Evolutionary conservation across 1,140 invertebrate genomes (phyloP), one percentile per base, ranked within the genome.

Genomic region (Colletes gigas): DNA sequence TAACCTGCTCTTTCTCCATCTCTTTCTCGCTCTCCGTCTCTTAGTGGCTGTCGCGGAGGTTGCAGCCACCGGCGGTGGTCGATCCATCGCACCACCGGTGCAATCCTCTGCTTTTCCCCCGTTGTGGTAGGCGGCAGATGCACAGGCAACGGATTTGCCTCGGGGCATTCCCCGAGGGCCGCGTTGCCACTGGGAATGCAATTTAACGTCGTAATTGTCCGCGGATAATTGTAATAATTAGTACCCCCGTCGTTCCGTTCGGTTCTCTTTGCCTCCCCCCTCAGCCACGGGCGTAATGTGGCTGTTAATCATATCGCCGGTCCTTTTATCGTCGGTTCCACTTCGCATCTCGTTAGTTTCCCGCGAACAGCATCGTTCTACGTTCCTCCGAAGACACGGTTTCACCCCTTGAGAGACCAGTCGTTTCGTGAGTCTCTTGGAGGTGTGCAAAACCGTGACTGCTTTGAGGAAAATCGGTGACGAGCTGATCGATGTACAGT

Each of bases 141-240:
- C 71, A 75, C 59, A 60, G 76, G 73, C 81, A 69, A 82, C 66
- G 63, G 69, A 83, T 76, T 78, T 74, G 73, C 55, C 80, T 50
- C 80, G 69, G 63, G 69, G 63, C 65, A 70, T 76, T 69, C 76
- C 76, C 76, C n/a, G 39, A 39, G 66, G 62, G 50, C 15, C 66
- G 52, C 41, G 12, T 59, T 52, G 55, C 81, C 62, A 41, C 21
- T 12, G 75, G 79, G 84, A 86, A 87, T 84, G 84, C 77, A 88
- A 86, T 88, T 86, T 81, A 88, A 83, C 83, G 81, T 87, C 73
- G 74, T 83, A 85, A 88, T 88, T 83, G 83, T 82, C 68, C 83
- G 47, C 67, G 74, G 71, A 84, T 86, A 87, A 88, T 85, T 84
- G 80, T 84, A 85, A 85, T 84, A 87, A 88, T 87, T 87, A 84